These are phyloP conservation scores for Leptinotarsa tumamoca DNA, from an alignment of 2,888 invertebrate species.

Conservation along the genomic window DNA sequence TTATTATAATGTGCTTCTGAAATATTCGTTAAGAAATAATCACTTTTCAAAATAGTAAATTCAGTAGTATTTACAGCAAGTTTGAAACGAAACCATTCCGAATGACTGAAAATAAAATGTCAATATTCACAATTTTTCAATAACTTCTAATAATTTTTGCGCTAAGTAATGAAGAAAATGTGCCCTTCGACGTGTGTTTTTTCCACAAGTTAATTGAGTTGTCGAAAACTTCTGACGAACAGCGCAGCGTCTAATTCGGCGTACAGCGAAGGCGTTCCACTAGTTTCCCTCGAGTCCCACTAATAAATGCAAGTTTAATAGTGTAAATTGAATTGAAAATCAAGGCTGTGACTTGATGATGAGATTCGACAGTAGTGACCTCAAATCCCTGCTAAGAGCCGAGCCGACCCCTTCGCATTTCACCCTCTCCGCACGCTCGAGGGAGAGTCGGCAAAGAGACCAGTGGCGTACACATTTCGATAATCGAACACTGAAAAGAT, in stretches of 20 bases:
- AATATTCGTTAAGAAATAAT: no score
- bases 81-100: no score
- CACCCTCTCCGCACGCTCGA: constrained; percentile 42
- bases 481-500: constrained; percentile 23
- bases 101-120: no score
- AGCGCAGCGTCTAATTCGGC: constrained; percentile 9
- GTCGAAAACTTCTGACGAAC: neutral
- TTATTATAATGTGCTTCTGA: no score
- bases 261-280: constrained; percentile 10
- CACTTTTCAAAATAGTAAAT: no score
- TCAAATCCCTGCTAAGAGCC: constrained; percentile 65
- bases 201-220: constrained; percentile 10
- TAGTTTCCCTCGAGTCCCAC: constrained; percentile 42
- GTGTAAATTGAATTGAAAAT: constrained; percentile 64
- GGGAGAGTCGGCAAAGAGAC: constrained; percentile 19
- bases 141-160: neutral
- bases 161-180: neutral
- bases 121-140: neutral
- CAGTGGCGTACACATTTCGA: constrained; percentile 9
- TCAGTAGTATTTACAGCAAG: no score
- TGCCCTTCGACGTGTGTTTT: neutral
- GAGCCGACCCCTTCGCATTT: constrained; percentile 40
- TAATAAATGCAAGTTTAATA: constrained; percentile 62
- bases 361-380: constrained; percentile 67
- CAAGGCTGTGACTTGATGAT: constrained; percentile 66